These are phyloP conservation scores for Endomychus coccineus DNA, from an alignment of 2,888 invertebrate species.

Conservation along the genomic window DNA sequence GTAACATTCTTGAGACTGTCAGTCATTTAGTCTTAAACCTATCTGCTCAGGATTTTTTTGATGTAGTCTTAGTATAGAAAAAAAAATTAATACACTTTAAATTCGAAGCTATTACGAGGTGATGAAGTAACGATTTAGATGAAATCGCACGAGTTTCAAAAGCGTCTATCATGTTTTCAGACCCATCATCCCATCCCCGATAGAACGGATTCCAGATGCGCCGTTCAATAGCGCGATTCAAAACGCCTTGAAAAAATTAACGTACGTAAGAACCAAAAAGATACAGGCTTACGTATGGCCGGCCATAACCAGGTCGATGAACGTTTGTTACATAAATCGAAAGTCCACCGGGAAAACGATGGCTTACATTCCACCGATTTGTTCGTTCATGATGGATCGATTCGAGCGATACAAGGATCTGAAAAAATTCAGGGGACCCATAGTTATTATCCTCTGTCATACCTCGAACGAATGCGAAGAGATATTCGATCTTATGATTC, in stretches of 20 bases:
- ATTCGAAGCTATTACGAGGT: too few species aligned
- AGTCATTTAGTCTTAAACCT: too few species aligned
- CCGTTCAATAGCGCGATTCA: constrained; percentile 31
- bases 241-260: constrained; percentile 21
- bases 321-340: constrained; percentile 57
- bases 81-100: too few species aligned
- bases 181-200: constrained; percentile 26
- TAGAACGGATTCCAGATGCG: constrained; percentile 22
- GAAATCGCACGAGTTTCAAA: too few species aligned
- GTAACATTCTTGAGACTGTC: too few species aligned
- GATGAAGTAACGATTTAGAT: too few species aligned
- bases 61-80: too few species aligned
- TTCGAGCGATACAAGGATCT: constrained; percentile 39
- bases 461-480: constrained; percentile 51
- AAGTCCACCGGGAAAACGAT: constrained; percentile 60
- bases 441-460: constrained; percentile 59
- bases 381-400: constrained; percentile 51
- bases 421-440: constrained; percentile 50
- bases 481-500: constrained; percentile 42
- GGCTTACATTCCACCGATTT: constrained; percentile 61
- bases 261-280: constrained; percentile 40
- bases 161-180: too few species aligned
- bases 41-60: too few species aligned
- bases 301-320: constrained; percentile 56
- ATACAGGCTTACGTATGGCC: constrained; percentile 68